Base-by-base conservation (phyloP, 2,888 invertebrate genomes). In the Trichopoda pennipes region DNA sequence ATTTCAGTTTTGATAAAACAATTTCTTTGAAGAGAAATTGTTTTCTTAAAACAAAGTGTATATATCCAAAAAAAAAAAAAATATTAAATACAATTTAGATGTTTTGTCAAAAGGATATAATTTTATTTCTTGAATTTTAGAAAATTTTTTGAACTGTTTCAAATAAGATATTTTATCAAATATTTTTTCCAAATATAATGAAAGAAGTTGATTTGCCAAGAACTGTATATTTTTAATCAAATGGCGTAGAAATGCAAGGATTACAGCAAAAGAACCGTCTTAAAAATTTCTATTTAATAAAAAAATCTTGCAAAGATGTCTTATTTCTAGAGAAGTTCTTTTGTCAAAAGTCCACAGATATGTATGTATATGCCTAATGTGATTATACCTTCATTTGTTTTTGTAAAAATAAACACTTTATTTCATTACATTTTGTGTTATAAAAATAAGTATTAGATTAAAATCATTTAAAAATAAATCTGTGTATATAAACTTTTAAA, bases 71-170 rank as follows among this genome's bases (percentile, higher is more conserved):
- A n/a, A n/a, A n/a, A n/a, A n/a, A 28, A 55, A 55, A 55, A 55
- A 55, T 28, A 55, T 55, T 55, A 32, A 55, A 55, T 55, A 55
- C n/a, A 55, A 55, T 55, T 55, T 28, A 32, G 55, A 55, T 32
- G 28, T 55, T 51, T 51, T 53, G 51, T 23, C 23, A 53, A 23
- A 53, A 53, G 35, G 32, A 32, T 56, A 56, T 32, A 60, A 42
- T 60, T 60, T 60, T 60, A 42, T 60, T 60, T 60, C 60, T 19
- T 60, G 60, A 21, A 60, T 38, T 60, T 60, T 60, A 60, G 38
- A 60, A 60, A 60, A 60, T n/a, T 60, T 60, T 60, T 60, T 60
- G 42, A 60, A 38, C 60, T 58, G 38, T 60, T 60, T 60, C 60
- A 60, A 42, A 60, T 60, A 60, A 60, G 35, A 42, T 60, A 60